phyloP scores from a whole-genome alignment of 1,140 invertebrate species.

The Elymnias hypermnestra region DNA sequence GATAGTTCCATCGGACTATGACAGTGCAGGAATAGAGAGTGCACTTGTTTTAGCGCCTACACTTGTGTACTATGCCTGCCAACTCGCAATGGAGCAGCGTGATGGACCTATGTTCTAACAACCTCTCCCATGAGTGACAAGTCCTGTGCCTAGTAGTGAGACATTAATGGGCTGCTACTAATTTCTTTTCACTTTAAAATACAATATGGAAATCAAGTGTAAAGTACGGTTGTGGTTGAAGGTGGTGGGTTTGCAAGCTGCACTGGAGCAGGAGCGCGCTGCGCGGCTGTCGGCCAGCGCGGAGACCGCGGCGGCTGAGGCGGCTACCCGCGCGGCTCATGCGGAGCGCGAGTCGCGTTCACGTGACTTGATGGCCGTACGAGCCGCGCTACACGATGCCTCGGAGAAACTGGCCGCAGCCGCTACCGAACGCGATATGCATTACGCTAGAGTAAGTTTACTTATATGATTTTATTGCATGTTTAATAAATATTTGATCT shows the following conservation, averaged over 20 bases:
- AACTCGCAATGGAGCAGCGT: too few species aligned
- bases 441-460: conserved; percentile 46
- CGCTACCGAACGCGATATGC: conserved; percentile 56
- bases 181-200: not conserved
- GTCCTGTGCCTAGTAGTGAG: too few species aligned
- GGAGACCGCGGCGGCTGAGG: conserved; percentile 61
- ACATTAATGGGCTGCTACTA: too few species aligned
- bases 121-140: too few species aligned
- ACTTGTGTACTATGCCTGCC: too few species aligned
- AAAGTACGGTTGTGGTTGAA: too few species aligned
- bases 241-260: conserved; percentile 85
- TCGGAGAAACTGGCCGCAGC: conserved; percentile 58
- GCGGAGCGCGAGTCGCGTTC: conserved; percentile 55
- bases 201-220: not conserved
- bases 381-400: conserved; percentile 52
- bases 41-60: too few species aligned
- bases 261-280: conserved; percentile 93
- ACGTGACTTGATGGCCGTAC: conserved; percentile 44
- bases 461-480: too few species aligned
- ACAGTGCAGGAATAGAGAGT: too few species aligned
- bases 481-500: too few species aligned
- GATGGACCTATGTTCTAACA: too few species aligned
- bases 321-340: conserved; percentile 45
- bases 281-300: conserved; percentile 63
- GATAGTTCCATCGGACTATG: too few species aligned